phyloP scores from a whole-genome alignment of 1,140 invertebrate genomes.

The Ostrea denselamellosa region DNA sequence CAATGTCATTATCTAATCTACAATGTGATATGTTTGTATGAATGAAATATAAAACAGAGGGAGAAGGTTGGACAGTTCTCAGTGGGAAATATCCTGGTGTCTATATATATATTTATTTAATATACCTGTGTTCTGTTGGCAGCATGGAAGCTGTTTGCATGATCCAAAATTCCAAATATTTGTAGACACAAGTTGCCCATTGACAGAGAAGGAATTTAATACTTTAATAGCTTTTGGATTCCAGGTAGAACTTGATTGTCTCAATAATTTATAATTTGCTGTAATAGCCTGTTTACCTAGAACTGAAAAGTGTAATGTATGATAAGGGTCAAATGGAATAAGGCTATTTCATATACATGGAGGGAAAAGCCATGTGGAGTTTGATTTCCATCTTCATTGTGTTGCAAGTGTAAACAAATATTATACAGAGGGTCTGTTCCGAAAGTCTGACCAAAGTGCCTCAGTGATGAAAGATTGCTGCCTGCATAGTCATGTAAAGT shows the following conservation, averaged over 20 bases:
- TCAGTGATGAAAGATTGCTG: neutral
- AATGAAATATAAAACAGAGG: constrained; percentile 13
- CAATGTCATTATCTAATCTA: constrained; percentile 17
- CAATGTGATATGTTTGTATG: neutral
- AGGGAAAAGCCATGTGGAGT: constrained; percentile 12
- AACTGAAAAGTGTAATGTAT: neutral
- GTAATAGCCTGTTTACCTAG: neutral
- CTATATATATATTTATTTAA: neutral
- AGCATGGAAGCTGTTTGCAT: neutral
- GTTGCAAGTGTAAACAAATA: constrained; percentile 32
- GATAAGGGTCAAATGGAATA: neutral
- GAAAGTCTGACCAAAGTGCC: constrained; percentile 6
- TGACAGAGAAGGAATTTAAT: constrained; percentile 7
- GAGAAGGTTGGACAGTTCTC: constrained; percentile 1
- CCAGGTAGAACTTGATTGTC: neutral
- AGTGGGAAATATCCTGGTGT: constrained; percentile 17
- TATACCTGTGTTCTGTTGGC: neutral
- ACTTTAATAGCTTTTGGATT: neutral
- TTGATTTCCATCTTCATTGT: constrained; percentile 20
- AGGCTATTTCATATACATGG: constrained; percentile 2
- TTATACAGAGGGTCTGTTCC: neutral
- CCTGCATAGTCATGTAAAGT: neutral
- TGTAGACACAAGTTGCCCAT: neutral
- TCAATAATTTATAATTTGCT: neutral
- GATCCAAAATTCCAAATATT: neutral